Conservation (phyloP, 2,797 vertebrate species). For the Loriculus beryllinus region DNA sequence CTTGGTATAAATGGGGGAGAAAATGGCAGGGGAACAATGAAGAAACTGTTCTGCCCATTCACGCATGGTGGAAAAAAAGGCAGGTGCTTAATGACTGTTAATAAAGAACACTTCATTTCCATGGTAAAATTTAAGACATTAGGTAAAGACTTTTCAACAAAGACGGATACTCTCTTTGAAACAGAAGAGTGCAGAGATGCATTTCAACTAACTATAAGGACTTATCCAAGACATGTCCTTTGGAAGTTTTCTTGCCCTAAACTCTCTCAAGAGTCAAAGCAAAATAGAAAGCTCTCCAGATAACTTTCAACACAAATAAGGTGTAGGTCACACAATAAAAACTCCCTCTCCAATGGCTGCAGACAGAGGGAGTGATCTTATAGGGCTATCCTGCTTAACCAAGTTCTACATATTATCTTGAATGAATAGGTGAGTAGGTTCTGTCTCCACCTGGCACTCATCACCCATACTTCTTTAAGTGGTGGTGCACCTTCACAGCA, state of each 20-base stretch:
- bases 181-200: background rate
- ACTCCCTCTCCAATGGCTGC: background rate
- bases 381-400: background rate
- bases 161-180: background rate
- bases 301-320: background rate
- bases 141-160: background rate
- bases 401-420: background rate
- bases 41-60: background rate
- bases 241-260: background rate
- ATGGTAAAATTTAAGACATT: background rate
- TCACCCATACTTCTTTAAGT: background rate
- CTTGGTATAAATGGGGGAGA: background rate
- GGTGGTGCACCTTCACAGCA: background rate
- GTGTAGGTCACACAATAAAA: background rate
- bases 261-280: background rate
- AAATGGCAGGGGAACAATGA: background rate
- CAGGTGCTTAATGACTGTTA: background rate
- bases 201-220: background rate
- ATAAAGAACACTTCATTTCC: slow-evolving; percentile 32
- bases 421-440: background rate
- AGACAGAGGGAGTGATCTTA: background rate
- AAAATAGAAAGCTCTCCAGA: background rate
- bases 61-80: background rate
- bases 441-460: background rate
- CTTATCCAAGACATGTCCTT: background rate